These are phyloP conservation scores for Napeogenes inachia DNA, from an alignment of 2,888 invertebrate species.

Conservation along the genomic window DNA sequence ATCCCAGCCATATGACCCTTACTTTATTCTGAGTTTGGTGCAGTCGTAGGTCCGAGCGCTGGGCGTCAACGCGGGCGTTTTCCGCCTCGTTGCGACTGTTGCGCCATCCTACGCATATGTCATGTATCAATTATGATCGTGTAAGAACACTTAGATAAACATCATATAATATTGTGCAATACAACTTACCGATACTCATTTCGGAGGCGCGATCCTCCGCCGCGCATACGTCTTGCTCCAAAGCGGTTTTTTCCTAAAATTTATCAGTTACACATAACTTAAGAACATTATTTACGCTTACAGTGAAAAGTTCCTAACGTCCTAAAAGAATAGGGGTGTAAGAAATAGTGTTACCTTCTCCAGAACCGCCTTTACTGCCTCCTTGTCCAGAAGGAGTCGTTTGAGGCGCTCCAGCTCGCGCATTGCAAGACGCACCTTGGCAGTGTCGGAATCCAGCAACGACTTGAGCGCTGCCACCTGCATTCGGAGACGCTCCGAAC, in stretches of 20 bases:
- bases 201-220: constrained; percentile 67
- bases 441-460: constrained; percentile 77
- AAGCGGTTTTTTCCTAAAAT: constrained; percentile 59
- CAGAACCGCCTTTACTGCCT: constrained; percentile 61
- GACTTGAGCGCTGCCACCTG: constrained; percentile 78
- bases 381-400: constrained; percentile 62
- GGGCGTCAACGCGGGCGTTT: constrained; percentile 44
- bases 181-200: constrained; percentile 55
- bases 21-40: constrained; percentile 35
- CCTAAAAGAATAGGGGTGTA: no score
- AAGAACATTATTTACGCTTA: no score
- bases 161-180: neutral
- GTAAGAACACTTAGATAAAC: neutral
- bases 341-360: constrained; percentile 44
- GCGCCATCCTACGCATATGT: constrained; percentile 50
- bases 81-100: constrained; percentile 68
- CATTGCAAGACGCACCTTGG: constrained; percentile 68
- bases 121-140: neutral
- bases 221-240: constrained; percentile 61
- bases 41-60: constrained; percentile 36
- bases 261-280: no score
- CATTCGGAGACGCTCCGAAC: constrained; percentile 70
- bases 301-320: no score
- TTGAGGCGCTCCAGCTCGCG: constrained; percentile 69
- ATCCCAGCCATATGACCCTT: neutral